A percentile compares a stretch with the other conserved stretches of the same genome.
These are phyloP conservation scores for Catostylus mosaicus DNA, from an alignment of 30 jellyfish, hydroid and myxozoan genomes.

Conservation along the genomic window DNA sequence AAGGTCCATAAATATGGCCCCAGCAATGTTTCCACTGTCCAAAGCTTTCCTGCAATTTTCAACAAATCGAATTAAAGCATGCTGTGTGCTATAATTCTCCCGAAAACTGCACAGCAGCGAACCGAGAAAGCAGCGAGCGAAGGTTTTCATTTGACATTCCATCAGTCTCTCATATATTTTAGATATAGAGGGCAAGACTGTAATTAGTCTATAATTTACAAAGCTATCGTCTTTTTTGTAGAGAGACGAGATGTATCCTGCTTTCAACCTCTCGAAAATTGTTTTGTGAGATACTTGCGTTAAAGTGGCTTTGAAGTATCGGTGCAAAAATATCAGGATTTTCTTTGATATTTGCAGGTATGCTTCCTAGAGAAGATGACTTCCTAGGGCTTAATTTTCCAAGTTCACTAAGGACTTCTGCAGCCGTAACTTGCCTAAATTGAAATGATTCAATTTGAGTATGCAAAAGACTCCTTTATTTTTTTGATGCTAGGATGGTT, in stretches of 20 bases:
- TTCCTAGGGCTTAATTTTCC: slow-evolving; percentile 27
- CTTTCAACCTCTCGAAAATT: slow-evolving; percentile 10
- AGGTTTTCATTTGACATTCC: no score
- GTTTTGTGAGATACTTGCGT: not conserved
- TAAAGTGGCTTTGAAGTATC: no score
- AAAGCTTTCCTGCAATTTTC: slow-evolving; percentile 28
- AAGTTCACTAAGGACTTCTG: slow-evolving; percentile 15
- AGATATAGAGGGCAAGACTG: slow-evolving; percentile 31
- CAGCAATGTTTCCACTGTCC: slow-evolving; percentile 33
- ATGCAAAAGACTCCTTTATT: slow-evolving; percentile 27
- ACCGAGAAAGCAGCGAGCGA: slow-evolving; percentile 16
- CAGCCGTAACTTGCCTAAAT: slow-evolving; percentile 28
- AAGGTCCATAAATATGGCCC: slow-evolving; percentile 20
- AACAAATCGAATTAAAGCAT: slow-evolving; percentile 31
- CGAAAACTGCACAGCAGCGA: slow-evolving; percentile 27
- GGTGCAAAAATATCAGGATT: slow-evolving; percentile 12
- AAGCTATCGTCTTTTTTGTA: slow-evolving; percentile 6
- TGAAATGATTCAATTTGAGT: slow-evolving; percentile 39
- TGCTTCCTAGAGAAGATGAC: slow-evolving; percentile 15
- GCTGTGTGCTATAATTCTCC: slow-evolving; percentile 37
- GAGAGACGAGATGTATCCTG: slow-evolving; percentile 13
- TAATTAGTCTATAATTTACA: slow-evolving; percentile 12
- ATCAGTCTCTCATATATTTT: slow-evolving; percentile 41
- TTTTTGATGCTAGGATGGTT: no score
- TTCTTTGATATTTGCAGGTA: slow-evolving; percentile 22